Evolutionary conservation across 2,113 vertebrate genomes (phyloP).

Genomic region (Actenoides lindsayi): DNA sequence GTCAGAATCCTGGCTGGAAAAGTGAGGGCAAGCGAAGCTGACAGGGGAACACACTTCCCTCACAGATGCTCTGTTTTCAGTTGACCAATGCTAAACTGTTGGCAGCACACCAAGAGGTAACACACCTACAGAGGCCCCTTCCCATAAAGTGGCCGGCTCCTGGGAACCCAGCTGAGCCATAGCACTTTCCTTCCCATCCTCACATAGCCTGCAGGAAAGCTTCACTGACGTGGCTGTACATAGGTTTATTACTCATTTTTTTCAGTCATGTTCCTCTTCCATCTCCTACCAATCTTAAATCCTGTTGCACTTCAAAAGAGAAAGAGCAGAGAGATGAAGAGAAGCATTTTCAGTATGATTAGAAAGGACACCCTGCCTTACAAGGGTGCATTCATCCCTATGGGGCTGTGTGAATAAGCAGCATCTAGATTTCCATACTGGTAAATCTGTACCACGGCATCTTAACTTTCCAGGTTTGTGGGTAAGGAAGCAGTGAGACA

Average conservation of each 20-base stretch:
- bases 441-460: not conserved
- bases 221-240: too few relatives aligned
- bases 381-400: not conserved
- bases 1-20: not conserved
- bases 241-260: not conserved
- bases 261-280: not conserved
- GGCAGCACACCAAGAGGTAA: not conserved
- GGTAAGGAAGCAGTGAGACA: not conserved
- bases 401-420: not conserved
- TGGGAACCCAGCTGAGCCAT: not conserved
- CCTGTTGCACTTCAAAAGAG: not conserved
- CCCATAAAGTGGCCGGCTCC: not conserved
- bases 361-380: not conserved
- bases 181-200: not conserved
- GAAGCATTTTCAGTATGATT: not conserved
- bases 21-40: not conserved
- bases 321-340: rapidly evolving
- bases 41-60: not conserved
- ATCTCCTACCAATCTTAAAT: not conserved
- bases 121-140: not conserved
- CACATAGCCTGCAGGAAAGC: not conserved
- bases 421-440: not conserved
- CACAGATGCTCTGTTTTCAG: not conserved
- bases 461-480: not conserved
- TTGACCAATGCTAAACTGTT: not conserved